phyloP scores from a whole-genome alignment of 2,797 vertebrate genomes.

The Phoxinus dragarum region DNA sequence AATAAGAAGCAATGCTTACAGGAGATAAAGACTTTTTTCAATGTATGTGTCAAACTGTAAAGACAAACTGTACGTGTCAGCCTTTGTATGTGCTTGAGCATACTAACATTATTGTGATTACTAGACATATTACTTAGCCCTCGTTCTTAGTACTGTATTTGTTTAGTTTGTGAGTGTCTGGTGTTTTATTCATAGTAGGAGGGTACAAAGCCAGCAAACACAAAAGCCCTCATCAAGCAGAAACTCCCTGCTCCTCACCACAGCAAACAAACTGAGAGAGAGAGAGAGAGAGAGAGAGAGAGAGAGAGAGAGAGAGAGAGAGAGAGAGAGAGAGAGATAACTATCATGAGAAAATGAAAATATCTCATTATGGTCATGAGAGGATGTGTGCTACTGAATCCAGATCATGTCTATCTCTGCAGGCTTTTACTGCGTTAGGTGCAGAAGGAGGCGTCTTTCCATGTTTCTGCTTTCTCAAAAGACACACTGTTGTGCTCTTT shows the following conservation, averaged over 20 bases:
- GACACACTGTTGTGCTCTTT: conserved; percentile 50
- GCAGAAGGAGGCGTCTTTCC: background rate
- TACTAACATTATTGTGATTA: background rate
- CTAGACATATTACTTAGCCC: background rate
- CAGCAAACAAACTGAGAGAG: conserved; percentile 41
- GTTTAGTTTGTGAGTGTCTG: conserved; percentile 26
- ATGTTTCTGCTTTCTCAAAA: conserved; percentile 37
- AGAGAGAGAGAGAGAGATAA: conserved; percentile 2
- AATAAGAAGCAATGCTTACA: background rate
- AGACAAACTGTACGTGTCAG: background rate
- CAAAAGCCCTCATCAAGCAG: conserved; percentile 43
- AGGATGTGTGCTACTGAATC: conserved; percentile 24
- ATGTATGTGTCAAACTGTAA: background rate
- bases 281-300: conserved; percentile 11
- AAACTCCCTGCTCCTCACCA: conserved; percentile 22
- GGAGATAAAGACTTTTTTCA: background rate
- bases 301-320: background rate
- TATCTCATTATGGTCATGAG: conserved; percentile 30
- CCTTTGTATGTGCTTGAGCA: background rate
- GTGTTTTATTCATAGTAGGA: conserved; percentile 47
- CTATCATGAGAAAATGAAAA: conserved; percentile 29
- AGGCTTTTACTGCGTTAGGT: conserved; percentile 9
- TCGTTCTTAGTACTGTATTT: conserved; percentile 37
- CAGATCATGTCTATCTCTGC: conserved; percentile 19
- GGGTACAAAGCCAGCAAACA: conserved; percentile 45